Base-by-base conservation (phyloP, 2,888 invertebrate genomes). In the Oligia latruncula region DNA sequence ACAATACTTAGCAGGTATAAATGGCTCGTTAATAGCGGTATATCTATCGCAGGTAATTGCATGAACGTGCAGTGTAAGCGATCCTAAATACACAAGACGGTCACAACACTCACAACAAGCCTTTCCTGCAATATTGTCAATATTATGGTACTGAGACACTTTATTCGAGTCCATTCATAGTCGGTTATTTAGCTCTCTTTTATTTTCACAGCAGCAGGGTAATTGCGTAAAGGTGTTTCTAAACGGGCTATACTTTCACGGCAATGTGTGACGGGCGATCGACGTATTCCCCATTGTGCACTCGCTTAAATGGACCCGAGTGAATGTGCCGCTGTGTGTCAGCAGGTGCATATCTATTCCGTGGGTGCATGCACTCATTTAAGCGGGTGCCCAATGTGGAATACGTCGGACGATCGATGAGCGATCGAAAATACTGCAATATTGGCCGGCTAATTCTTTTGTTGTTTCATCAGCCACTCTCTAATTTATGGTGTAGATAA, bases 1-100 rank as follows among this genome's bases (percentile, higher is more conserved):
- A 73, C 77, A 71, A 62, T 58, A 29, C 29, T 29, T 29, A 65
- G 68, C 70, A 66, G 43, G 29, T 71, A 71, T 66, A 67, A 73
- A 73, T 71, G 55, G 60, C 60, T 23, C 55, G n/a, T 58, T 72
- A 72, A 79, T 43, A 71, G 79, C 81, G 64, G 68, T 68, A n/a
- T 43, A 29, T 29, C 67, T 23, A 84, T 64, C 13, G 13, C 71
- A 9, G 58, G 23, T 86, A 77, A 85, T 82, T 71, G 76, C 82
- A 71, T 52, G 40, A 74, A 29, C 55, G 49, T 20, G 66, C 65
- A 29, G 9, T 70, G 62, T 85, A 82, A 83, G 73, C 73, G 66
- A 86, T 71, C 86, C 83, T 82, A 83, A 86, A 66, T 62, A 71
- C 58, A 86, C 82, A 86, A 20, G 20, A 40, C 20, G n/a, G 17